Evolutionary conservation across 2,113 vertebrate genomes (phyloP), one percentile per base, ranked within the genome.

Genomic region (Pelobates fuscus): DNA sequence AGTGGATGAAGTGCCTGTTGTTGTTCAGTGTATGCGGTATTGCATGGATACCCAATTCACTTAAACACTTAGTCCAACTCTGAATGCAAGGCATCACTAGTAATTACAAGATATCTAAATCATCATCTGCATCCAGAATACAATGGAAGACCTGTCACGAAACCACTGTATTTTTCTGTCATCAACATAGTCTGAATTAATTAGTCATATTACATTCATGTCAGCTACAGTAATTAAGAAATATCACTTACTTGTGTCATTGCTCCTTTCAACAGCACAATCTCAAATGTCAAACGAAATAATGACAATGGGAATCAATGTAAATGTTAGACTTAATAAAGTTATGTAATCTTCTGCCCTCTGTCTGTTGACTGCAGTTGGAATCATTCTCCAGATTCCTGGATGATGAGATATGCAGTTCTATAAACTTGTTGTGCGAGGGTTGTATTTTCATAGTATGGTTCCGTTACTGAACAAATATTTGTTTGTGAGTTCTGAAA

Each of bases 191-290:
- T 64, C 59, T 54, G 60, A 72, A 64, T 64, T 64, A 52, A 73
- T 73, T 63, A 65, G 60, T 55, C 29, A 65, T 55, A 41, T 57
- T 23, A 64, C 64, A 65, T n/a, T 23, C 27, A 61, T 64, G 61
- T 43, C 71, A 64, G 60, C 46, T 64, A n/a, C 11, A n/a, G 71
- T 73, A 63, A 72, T 72, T 72, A 72, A 72, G 59, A 54, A 72
- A 27, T 37, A 72, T 63, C 49, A 72, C 27, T 63, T 72, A 72
- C 59, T 54, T 32, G 49, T 63, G 59, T 37, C 58, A 32, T 41
- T 23, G 27, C 26, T 63, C 27, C 37, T 63, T 64, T 25, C 21
- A 46, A 29, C 44, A 18, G 44, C 24, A 46, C 30, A 24, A 54
- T 27, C 44, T 37, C 27, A 17, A 37, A 44, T 61, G 70, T 72